Percentiles rank a stretch among this genome's conserved stretches.
Evolutionary conservation across 2,113 vertebrate species (phyloP).

Genomic region (Dicerorhinus sumatrensis): DNA sequence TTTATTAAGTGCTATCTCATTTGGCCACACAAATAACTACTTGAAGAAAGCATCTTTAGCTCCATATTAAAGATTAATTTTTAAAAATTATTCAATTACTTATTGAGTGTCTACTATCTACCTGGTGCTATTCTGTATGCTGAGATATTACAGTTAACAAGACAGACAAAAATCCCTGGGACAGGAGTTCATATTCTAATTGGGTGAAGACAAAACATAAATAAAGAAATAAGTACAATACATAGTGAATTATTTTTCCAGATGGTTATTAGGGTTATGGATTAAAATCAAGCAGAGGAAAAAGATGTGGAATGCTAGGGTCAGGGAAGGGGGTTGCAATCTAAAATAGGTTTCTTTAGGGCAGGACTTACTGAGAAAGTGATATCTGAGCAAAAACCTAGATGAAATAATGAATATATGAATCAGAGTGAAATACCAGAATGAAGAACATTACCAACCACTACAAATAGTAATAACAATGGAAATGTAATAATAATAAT

Average conservation of each 20-base stretch:
- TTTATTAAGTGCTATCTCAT: background rate
- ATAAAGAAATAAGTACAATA: background rate
- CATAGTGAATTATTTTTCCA: background rate
- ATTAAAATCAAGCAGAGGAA: conserved; percentile 16
- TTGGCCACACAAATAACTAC: background rate
- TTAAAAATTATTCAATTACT: background rate
- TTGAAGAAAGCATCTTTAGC: background rate
- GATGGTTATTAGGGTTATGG: background rate
- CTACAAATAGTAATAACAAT: background rate
- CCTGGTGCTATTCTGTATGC: background rate
- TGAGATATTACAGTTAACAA: background rate
- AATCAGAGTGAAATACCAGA: background rate
- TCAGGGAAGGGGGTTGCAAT: background rate
- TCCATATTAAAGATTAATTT: background rate
- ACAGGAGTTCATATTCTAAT: background rate
- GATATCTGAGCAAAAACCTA: background rate
- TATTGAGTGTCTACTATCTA: background rate
- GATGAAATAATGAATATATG: background rate
- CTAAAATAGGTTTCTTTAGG: background rate
- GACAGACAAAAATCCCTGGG: background rate
- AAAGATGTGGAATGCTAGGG: background rate
- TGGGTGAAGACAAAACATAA: background rate
- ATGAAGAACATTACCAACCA: background rate
- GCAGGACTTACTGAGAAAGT: background rate
- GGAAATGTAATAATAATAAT: background rate